phyloP scores from a whole-genome alignment of 2,797 vertebrate species.

The Microchirus variegatus region DNA sequence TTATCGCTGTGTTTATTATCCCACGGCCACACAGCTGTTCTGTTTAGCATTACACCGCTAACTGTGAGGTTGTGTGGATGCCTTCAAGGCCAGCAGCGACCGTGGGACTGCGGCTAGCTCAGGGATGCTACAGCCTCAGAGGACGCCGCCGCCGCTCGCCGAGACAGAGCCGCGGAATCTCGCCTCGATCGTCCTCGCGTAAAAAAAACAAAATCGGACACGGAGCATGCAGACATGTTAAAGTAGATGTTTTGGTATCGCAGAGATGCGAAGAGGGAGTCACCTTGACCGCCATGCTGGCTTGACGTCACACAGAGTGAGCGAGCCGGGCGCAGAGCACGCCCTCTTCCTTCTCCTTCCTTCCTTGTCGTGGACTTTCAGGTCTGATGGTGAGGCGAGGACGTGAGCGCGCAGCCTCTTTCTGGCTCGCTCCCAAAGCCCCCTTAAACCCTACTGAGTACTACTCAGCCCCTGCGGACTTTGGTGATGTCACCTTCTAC shows the following conservation, averaged over 20 bases:
- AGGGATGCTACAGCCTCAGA: constrained; percentile 63
- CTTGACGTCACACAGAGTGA: constrained; percentile 81
- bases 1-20: neutral
- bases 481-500: no score
- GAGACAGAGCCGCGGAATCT: neutral
- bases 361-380: neutral
- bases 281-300: constrained; percentile 99
- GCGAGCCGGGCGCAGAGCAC: constrained; percentile 32
- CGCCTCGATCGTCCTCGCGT: neutral
- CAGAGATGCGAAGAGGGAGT: constrained; percentile 83
- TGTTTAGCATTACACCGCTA: constrained; percentile 57
- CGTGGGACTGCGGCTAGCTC: constrained; percentile 61
- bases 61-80: constrained; percentile 55
- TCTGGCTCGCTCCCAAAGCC: neutral
- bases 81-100: constrained; percentile 64
- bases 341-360: constrained; percentile 10
- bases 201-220: constrained; percentile 15
- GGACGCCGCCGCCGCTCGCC: constrained; percentile 7
- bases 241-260: constrained; percentile 44
- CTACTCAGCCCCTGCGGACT: neutral
- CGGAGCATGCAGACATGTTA: constrained; percentile 24
- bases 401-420: neutral
- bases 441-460: neutral
- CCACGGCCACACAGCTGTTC: neutral
- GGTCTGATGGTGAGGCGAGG: neutral